These are phyloP conservation scores for Sipunculus nudus DNA, from an alignment of 2,888 invertebrate species.

Conservation along the genomic window DNA sequence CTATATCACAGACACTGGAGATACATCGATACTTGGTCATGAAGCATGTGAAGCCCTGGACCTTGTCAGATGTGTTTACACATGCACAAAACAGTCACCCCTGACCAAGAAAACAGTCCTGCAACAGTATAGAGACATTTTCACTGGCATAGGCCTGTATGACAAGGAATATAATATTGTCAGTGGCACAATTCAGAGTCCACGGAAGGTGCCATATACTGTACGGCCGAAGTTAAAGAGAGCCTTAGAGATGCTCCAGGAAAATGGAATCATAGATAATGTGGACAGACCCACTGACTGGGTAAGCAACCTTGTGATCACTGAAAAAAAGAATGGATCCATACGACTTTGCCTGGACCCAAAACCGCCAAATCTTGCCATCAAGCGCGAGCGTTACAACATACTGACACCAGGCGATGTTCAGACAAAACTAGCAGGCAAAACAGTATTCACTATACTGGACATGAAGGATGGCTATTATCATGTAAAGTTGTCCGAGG, in stretches of 20 bases:
- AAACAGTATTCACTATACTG: slow-evolving; percentile 27
- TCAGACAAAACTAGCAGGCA: slow-evolving; percentile 22
- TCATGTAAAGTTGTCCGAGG: slow-evolving; percentile 29
- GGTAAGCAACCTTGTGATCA: slow-evolving; percentile 33
- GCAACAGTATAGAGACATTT: no score
- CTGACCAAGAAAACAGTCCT: no score
- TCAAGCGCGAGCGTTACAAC: slow-evolving; percentile 22
- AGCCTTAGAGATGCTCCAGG: slow-evolving; percentile 19
- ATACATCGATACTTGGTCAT: no score
- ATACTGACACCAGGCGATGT: slow-evolving; percentile 31
- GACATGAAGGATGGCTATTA: slow-evolving; percentile 41
- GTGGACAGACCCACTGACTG: slow-evolving; percentile 36
- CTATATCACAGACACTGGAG: no score
- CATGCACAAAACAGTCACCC: no score
- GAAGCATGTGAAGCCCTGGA: no score
- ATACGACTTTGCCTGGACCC: slow-evolving; percentile 31
- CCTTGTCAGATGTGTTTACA: no score
- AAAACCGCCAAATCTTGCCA: slow-evolving; percentile 20
- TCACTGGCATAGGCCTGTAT: no score
- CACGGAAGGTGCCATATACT: slow-evolving; percentile 19
- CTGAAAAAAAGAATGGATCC: slow-evolving; percentile 30
- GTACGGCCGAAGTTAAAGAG: slow-evolving; percentile 13
- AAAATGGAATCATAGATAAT: slow-evolving; percentile 21
- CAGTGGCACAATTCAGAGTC: slow-evolving; percentile 21
- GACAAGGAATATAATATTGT: no score